Evolutionary conservation across 2,888 invertebrate species (phyloP), one percentile per base, ranked within the genome.

Genomic region (Drosophila acutilabella): DNA sequence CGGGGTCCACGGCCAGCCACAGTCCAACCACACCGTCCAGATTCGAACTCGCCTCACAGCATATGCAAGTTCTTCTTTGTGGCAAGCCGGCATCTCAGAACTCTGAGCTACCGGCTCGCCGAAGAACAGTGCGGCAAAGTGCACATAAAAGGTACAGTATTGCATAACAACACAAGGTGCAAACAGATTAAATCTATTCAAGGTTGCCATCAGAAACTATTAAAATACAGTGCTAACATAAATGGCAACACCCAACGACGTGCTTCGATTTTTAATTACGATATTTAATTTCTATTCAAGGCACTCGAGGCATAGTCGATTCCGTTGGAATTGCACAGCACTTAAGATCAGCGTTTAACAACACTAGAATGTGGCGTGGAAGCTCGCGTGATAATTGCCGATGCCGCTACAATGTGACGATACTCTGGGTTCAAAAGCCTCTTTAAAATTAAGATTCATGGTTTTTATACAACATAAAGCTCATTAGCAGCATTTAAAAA

Each of bases 401-500:
- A 50, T 40, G 33, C 41, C 26, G 20, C 23, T 14, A 16, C 8
- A 14, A 41, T 60, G 7, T 13, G 36, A 36, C 4, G 11, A 11
- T 36, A 36, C 36, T 1, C 16, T 6, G 50, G 61, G 64, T 75
- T 68, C 56, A 71, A 80, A 41, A 50, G 33, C 69, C 53, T 11
- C 66, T 74, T 74, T n/a, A 59, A 59, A 81, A 30, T 23, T 50
- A 18, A 73, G 48, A 33, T 64, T 8, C 18, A 60, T 51, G 8
- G 23, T 14, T 40, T 51, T 38, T 54, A 45, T 60, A 45, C 26
- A 45, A 58, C 54, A 52, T 51, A 59, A 53, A 80, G 68, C 88
- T 85, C 82, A 85, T 85, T 85, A 83, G 61, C 54, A 57, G 13
- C 44, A 64, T 67, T 67, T 62, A 38, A 72, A 75, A 75, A 68